phyloP scores from a whole-genome alignment of 2,888 invertebrate species.

The Beris morrisii region DNA sequence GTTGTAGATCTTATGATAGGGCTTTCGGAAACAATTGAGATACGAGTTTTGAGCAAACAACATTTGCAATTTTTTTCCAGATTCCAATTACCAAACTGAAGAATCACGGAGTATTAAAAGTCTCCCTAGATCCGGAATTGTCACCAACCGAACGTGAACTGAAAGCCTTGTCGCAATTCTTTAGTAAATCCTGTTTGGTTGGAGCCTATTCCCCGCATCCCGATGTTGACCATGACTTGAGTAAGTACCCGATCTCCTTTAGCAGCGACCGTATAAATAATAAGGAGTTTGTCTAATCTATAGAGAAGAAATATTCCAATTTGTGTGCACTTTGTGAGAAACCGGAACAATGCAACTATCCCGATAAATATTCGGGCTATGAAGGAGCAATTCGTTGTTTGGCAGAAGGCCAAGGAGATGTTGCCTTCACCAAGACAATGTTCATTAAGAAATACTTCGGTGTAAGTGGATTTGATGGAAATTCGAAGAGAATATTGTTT shows the following conservation, averaged over 20 bases:
- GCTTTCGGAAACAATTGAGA: too few species aligned
- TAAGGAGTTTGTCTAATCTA: not conserved
- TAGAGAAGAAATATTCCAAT: slow-evolving; percentile 75
- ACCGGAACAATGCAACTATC: slow-evolving; percentile 75
- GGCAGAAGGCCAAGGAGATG: slow-evolving; percentile 77
- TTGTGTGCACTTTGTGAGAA: slow-evolving; percentile 78
- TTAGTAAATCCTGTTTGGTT: slow-evolving; percentile 81
- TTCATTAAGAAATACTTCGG: slow-evolving; percentile 79
- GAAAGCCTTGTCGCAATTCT: slow-evolving; percentile 76
- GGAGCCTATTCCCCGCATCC: slow-evolving; percentile 80
- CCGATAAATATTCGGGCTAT: slow-evolving; percentile 83
- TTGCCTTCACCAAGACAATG: slow-evolving; percentile 84
- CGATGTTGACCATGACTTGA: slow-evolving; percentile 69
- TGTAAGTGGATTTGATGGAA: slow-evolving; percentile 52
- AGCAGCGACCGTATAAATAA: not conserved
- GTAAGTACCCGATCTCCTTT: slow-evolving; percentile 56
- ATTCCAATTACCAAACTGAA: slow-evolving; percentile 77
- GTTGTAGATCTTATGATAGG: too few species aligned
- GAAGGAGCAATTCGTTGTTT: slow-evolving; percentile 83
- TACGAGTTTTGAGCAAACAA: too few species aligned
- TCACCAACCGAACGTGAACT: slow-evolving; percentile 74
- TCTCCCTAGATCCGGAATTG: slow-evolving; percentile 50
- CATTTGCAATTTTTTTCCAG: slow-evolving; percentile 46
- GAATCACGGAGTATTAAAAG: slow-evolving; percentile 61
- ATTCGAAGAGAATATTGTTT: slow-evolving; percentile 1